Base-by-base conservation (phyloP, 1,140 invertebrate genomes). In the Dinoponera quadriceps region DNA sequence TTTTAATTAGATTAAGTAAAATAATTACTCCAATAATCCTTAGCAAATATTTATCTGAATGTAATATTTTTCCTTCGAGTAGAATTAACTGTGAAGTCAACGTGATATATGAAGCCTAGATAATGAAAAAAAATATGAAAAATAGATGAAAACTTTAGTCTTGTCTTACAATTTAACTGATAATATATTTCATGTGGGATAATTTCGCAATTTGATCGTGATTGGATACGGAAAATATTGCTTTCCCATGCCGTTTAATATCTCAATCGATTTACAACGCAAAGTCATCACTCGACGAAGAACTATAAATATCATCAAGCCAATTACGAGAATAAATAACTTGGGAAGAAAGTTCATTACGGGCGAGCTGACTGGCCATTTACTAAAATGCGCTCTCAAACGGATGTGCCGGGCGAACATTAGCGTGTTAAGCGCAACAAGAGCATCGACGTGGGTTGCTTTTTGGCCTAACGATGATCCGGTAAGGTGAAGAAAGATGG, bases 401-500 rank as follows among this genome's bases (percentile, higher is more conserved):
- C 33, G 27, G 25, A 25, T 63, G 60, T n/a, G 60, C 20, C 60
- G 25, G 22, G 60, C 20, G 25, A n/a, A 63, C 27, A 63, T 63
- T 44, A 63, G 25, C 25, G 62, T 29, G 25, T n/a, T 29, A 29
- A 63, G 62, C 62, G 27, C 27, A 63, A 44, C 62, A 44, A 63
- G 25, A 63, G 62, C 20, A 22, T 29, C 48, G 38, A 66, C 65
- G 25, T 29, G 66, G 82, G 29, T 62, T 59, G 83, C 75, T 84
- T 84, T 84, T 81, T 63, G 83, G 66, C 54, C 83, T 84, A 84
- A 83, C 85, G 81, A 84, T 54, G 84, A 59, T 54, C 29, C 68
- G 57, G 55, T 83, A 80, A 78, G 77, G 80, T 73, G 83, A 65
- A 73, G 27, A 20, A 69, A 72, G 59, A 82, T 49, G 81, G 51